These are phyloP conservation scores for Lepidonotus clava DNA, from an alignment of 2,888 invertebrate genomes.

Conservation along the genomic window DNA sequence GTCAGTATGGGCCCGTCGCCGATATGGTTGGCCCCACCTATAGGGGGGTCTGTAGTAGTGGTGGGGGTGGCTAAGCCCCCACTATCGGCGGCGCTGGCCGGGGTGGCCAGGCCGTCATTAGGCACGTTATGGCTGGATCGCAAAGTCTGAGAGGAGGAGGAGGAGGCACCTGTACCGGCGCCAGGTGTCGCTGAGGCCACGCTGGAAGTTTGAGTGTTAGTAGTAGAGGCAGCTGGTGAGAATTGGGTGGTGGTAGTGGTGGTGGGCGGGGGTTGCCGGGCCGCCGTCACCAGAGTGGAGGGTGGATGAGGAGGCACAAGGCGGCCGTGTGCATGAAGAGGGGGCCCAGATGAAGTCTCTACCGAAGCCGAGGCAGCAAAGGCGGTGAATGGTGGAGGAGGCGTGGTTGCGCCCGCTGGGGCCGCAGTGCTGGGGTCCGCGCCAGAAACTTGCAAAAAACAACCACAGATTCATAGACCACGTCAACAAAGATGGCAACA, in stretches of 20 bases:
- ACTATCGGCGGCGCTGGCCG: too few species aligned
- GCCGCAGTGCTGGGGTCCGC: background rate
- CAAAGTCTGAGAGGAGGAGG: background rate
- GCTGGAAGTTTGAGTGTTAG: slow-evolving; percentile 33
- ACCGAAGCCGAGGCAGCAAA: too few species aligned
- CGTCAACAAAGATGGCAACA: too few species aligned
- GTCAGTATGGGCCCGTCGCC: background rate
- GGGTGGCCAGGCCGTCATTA: too few species aligned
- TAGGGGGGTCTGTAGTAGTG: background rate
- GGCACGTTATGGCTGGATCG: background rate
- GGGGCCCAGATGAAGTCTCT: too few species aligned
- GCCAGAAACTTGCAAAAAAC: slow-evolving; percentile 46
- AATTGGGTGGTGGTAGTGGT: background rate
- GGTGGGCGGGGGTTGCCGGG: slow-evolving; percentile 1
- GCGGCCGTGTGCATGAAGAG: too few species aligned
- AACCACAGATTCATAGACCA: slow-evolving; percentile 5
- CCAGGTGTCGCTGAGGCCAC: background rate
- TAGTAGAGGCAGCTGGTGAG: slow-evolving; percentile 30
- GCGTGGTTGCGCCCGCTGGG: background rate
- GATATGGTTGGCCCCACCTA: background rate
- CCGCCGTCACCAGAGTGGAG: background rate
- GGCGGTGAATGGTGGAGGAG: too few species aligned
- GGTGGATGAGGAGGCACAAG: slow-evolving; percentile 12
- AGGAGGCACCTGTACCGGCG: background rate
- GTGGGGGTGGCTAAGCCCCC: too few species aligned